Conservation (phyloP, 1,140 invertebrate species). For the Ctenoplectra terminalis region DNA sequence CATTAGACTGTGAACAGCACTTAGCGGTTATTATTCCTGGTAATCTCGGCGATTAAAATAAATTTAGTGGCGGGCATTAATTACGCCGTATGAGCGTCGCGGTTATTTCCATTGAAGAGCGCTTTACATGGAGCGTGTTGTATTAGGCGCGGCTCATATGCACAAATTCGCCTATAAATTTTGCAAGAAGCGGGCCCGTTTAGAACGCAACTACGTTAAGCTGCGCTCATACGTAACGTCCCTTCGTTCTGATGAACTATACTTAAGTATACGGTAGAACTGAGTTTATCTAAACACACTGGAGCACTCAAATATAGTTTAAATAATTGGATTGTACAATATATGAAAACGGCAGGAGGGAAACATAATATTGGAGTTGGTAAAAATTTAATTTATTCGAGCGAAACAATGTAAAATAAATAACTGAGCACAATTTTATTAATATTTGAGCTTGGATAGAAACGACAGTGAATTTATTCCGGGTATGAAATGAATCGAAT, state of each 20-base stretch:
- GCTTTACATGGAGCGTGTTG: conserved; percentile 28
- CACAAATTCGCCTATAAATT: conserved; percentile 59
- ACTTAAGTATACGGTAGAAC: not conserved
- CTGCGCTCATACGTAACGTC: not conserved
- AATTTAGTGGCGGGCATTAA: conserved; percentile 77
- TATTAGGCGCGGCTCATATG: conserved; percentile 44
- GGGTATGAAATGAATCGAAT: too few relatives aligned
- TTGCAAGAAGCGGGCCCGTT: conserved; percentile 16
- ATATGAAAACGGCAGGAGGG: too few relatives aligned
- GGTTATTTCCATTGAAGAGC: conserved; percentile 59
- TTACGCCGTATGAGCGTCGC: conserved; percentile 62
- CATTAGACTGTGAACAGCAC: conserved; percentile 66
- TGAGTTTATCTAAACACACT: not conserved
- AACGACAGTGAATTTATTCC: too few relatives aligned
- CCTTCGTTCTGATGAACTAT: not conserved
- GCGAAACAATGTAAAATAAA: too few relatives aligned
- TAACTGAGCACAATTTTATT: too few relatives aligned
- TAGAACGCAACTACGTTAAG: conserved; percentile 8
- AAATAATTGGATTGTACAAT: not conserved
- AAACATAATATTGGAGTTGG: not conserved
- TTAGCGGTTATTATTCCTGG: conserved; percentile 77
- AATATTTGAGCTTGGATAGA: too few relatives aligned
- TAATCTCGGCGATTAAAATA: conserved; percentile 79
- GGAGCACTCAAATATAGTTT: not conserved
- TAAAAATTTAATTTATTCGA: not conserved